Conservation (phyloP, 2,888 invertebrate genomes). For the Orchesellides sinensis region DNA sequence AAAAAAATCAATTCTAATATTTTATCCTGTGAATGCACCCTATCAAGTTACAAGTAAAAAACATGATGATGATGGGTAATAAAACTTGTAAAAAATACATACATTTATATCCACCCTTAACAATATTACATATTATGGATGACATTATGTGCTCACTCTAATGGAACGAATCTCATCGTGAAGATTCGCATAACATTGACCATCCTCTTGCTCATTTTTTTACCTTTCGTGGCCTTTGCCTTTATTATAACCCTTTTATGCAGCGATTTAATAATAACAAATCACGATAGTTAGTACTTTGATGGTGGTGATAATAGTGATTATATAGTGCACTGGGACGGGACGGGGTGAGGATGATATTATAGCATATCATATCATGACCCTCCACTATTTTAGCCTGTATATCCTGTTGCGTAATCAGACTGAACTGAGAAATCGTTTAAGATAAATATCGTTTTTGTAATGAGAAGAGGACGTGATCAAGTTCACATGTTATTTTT, state of each 20-base stretch:
- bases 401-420: constrained; percentile 24
- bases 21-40: background rate
- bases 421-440: no score
- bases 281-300: background rate
- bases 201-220: constrained; percentile 21
- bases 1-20: background rate
- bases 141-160: constrained; percentile 15
- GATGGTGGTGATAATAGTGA: constrained; percentile 26
- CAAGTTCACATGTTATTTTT: constrained; percentile 22
- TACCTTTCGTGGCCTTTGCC: constrained; percentile 46
- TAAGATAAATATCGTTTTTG: no score
- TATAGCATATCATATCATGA: background rate
- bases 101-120: background rate
- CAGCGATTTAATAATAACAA: no score
- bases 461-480: constrained; percentile 33
- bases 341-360: background rate
- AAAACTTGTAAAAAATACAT: background rate
- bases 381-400: no score
- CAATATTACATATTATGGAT: no score
- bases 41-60: no score
- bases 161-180: constrained; percentile 20
- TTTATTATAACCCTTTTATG: constrained; percentile 41
- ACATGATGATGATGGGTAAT: background rate
- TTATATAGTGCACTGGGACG: constrained; percentile 16
- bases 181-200: constrained; percentile 42